Conservation (phyloP, 2,797 vertebrate genomes). For the Sternarchorhynchus goeldii region DNA sequence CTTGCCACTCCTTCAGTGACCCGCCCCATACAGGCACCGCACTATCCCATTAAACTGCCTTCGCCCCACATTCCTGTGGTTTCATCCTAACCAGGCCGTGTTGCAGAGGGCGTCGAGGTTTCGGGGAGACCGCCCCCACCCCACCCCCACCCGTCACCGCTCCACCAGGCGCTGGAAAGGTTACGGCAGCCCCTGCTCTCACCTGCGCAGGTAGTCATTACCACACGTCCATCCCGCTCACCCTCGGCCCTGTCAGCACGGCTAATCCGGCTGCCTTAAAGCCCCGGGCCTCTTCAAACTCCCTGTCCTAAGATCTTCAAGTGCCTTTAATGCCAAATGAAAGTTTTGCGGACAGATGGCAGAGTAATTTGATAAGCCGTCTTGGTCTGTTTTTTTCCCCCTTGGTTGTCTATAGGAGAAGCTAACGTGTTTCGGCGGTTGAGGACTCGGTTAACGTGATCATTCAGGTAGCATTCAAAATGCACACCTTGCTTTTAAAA, state of each 20-base stretch:
- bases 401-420: slow-evolving; percentile 12
- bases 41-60: slow-evolving; percentile 77
- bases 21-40: slow-evolving; percentile 67
- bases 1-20: slow-evolving; percentile 58
- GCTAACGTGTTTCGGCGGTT: slow-evolving; percentile 13
- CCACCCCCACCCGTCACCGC: slow-evolving; percentile 49
- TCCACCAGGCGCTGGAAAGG: slow-evolving; percentile 76
- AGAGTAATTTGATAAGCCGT: slow-evolving; percentile 55
- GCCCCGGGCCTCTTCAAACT: slow-evolving; percentile 60
- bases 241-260: slow-evolving; percentile 61
- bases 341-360: slow-evolving; percentile 58
- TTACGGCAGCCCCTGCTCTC: slow-evolving; percentile 63
- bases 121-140: slow-evolving; percentile 50
- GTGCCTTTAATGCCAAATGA: slow-evolving; percentile 68
- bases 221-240: slow-evolving; percentile 62
- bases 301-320: slow-evolving; percentile 57
- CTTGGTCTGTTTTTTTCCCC: slow-evolving; percentile 17
- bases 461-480: not conserved
- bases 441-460: slow-evolving; percentile 7
- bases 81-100: slow-evolving; percentile 79
- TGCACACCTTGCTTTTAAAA: not conserved
- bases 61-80: slow-evolving; percentile 78
- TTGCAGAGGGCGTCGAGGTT: slow-evolving; percentile 76
- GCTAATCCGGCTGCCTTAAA: slow-evolving; percentile 66
- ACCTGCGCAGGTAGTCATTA: slow-evolving; percentile 70